Evolutionary conservation across 2,888 invertebrate species (phyloP).

Genomic region (Andrena trimmerana): DNA sequence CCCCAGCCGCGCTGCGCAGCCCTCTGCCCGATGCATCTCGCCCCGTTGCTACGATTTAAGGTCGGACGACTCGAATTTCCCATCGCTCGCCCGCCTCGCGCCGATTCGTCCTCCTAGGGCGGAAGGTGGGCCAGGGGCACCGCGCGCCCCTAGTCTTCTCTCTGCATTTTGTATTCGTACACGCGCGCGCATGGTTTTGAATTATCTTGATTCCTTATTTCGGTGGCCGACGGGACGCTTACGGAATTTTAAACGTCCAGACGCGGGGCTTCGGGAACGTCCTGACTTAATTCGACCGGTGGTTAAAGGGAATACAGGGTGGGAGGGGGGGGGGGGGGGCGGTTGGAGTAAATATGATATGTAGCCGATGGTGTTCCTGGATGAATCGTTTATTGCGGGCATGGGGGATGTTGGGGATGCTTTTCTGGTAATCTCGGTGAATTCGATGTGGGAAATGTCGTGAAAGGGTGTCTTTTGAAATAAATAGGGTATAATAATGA

Average conservation of each 20-base stretch:
- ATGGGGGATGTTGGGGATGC: not conserved
- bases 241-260: constrained; percentile 11
- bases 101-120: not conserved
- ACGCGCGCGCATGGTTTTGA: not conserved
- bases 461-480: not conserved
- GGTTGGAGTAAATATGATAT: not conserved
- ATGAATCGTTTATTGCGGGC: not conserved
- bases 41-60: constrained; percentile 28
- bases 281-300: constrained; percentile 4
- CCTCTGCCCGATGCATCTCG: constrained; percentile 13
- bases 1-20: not conserved
- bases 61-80: constrained; percentile 11
- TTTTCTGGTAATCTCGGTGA: not conserved
- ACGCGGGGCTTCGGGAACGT: not conserved
- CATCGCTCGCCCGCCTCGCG: not conserved
- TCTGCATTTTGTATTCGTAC: constrained; percentile 18
- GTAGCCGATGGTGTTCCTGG: not conserved
- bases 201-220: constrained; percentile 35
- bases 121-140: too few species aligned
- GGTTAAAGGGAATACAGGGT: not conserved
- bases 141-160: not conserved
- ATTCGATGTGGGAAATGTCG: not conserved
- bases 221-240: not conserved
- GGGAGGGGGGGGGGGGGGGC: not conserved
- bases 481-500: not conserved